Conservation (phyloP, 2,113 vertebrate genomes). For the Uria lomvia region DNA sequence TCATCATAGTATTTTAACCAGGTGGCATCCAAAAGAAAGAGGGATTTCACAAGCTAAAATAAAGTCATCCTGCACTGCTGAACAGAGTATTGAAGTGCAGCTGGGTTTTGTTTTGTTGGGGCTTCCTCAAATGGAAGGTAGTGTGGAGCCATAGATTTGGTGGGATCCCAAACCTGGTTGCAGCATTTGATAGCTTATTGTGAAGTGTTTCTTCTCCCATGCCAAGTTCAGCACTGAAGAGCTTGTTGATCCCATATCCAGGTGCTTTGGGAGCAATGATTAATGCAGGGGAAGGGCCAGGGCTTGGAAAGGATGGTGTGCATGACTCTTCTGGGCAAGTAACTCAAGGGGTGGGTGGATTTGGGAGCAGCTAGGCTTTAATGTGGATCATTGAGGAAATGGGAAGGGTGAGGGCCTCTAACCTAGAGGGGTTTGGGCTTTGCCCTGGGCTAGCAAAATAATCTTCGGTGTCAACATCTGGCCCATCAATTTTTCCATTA, state of each 20-base stretch:
- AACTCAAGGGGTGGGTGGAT: neutral
- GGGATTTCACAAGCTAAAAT: neutral
- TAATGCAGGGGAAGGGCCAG: neutral
- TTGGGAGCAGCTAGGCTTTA: neutral
- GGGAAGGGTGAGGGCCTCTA: neutral
- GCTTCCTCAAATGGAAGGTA: neutral
- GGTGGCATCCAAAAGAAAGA: neutral
- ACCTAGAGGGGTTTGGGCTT: neutral
- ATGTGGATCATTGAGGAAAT: neutral
- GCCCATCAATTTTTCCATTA: conserved; percentile 24
- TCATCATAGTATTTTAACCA: neutral
- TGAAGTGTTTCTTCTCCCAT: neutral
- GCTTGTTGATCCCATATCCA: neutral
- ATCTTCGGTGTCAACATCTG: conserved; percentile 30
- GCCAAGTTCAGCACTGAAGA: neutral
- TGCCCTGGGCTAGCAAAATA: neutral
- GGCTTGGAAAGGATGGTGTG: neutral
- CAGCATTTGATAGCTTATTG: neutral
- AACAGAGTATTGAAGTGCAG: neutral
- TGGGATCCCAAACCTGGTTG: neutral
- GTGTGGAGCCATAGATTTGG: neutral
- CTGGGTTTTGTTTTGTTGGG: neutral
- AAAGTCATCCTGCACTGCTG: neutral
- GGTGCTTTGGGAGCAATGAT: neutral
- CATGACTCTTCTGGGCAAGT: neutral